phyloP scores from a whole-genome alignment of 1,140 invertebrate genomes.

The Drosophila melanogaster region DNA sequence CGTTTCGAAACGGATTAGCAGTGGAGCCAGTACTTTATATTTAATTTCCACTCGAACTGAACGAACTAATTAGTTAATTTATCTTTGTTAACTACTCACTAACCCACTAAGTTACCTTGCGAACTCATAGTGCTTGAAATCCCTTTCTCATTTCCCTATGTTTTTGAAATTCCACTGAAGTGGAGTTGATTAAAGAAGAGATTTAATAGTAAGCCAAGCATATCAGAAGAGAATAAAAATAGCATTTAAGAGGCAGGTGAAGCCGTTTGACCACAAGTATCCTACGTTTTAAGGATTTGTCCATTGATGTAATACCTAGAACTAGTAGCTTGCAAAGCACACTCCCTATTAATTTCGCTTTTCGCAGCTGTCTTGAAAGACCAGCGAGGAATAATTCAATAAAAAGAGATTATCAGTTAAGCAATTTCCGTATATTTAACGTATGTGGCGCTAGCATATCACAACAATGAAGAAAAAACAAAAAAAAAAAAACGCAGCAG shows the following conservation, averaged over 20 bases:
- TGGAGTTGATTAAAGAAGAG: not conserved
- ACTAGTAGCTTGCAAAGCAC: not conserved
- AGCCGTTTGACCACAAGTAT: not conserved
- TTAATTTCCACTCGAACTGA: not conserved
- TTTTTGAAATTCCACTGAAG: not conserved
- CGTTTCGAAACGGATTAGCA: not conserved
- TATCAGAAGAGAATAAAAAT: not conserved
- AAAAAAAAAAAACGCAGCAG: not conserved
- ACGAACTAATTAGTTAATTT: not conserved
- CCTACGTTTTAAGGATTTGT: not conserved
- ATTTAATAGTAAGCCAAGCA: not conserved
- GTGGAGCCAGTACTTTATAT: not conserved
- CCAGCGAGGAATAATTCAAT: not conserved
- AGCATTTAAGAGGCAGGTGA: not conserved
- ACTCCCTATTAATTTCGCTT: not conserved
- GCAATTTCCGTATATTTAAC: slow-evolving; percentile 8
- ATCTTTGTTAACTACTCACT: not conserved
- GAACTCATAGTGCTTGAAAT: not conserved
- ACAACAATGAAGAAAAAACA: slow-evolving; percentile 9
- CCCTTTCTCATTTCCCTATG: not conserved
- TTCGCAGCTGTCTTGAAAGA: not conserved
- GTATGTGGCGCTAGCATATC: slow-evolving; percentile 3
- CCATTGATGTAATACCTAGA: not conserved
- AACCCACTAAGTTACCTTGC: no score
- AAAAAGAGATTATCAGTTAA: not conserved